These are phyloP conservation scores for Conus canariensis DNA, from an alignment of 2,888 invertebrate species.

Conservation along the genomic window DNA sequence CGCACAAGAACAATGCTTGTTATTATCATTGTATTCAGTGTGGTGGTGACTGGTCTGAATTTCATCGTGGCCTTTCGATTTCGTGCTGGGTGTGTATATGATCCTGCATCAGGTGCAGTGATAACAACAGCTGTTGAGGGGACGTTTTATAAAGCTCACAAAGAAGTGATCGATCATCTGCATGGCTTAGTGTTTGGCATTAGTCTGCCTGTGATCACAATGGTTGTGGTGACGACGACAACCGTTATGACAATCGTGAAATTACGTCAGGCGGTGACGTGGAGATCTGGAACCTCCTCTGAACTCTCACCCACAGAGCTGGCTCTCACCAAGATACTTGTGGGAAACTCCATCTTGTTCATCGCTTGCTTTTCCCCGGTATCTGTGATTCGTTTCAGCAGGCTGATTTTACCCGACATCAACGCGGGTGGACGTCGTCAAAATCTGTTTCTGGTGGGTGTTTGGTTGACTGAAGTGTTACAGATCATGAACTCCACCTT, in stretches of 20 bases:
- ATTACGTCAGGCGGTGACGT: neutral
- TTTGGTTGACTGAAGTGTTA: neutral
- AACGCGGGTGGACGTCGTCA: neutral
- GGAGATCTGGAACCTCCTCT: neutral
- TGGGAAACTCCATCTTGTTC: neutral
- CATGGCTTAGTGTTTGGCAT: neutral
- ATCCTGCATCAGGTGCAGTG: neutral
- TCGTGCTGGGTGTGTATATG: neutral
- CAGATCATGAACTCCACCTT: neutral
- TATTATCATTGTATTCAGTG: neutral
- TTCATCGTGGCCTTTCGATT: neutral
- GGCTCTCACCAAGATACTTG: slow-evolving; percentile 12
- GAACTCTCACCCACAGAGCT: neutral
- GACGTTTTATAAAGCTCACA: neutral
- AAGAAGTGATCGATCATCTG: neutral
- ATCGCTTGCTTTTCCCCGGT: neutral
- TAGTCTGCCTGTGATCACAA: neutral
- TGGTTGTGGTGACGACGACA: neutral
- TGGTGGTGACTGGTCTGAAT: neutral
- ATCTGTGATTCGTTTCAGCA: neutral
- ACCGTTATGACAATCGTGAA: neutral
- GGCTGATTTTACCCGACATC: neutral
- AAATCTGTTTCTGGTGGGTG: neutral
- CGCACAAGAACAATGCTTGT: neutral
- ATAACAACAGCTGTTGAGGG: neutral